Base-by-base conservation (phyloP, 2,113 vertebrate species). In the Mellivora capensis region DNA sequence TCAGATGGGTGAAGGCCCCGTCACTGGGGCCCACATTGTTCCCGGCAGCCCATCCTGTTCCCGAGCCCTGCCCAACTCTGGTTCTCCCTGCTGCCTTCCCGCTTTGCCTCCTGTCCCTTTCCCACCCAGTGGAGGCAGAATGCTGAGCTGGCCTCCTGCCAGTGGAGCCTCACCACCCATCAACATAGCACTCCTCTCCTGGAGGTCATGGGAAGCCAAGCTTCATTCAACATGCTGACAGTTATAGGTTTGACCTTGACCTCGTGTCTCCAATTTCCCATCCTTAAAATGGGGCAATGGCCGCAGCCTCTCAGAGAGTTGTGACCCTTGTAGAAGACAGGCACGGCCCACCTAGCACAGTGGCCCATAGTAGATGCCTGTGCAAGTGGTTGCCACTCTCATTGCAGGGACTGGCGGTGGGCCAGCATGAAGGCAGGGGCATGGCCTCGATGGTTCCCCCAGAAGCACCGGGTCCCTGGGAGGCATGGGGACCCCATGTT, bases 291-390 rank as follows among this genome's bases (percentile, higher is more conserved):
- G 47, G 52, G 37, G 23, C 21, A 17, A 64, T 0, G 1, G 31
- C 18, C 47, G 7, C 44, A 23, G 57, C 69, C 52, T 84, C 7
- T 39, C 64, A 37, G 59, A 42, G 31, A 37, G 1, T 3, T 12
- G 1, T n/a, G 49, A 44, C 77, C 39, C 54, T 86, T 15, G 34
- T 34, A 81, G 59, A 76, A 23, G 15, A 9, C 2, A 4, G 1
- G 20, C 27, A 17, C 37, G 57, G 57, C 77, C 39, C 37, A 17
- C 49, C 25, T 27, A 61, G 59, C 61, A 47, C 76, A 54, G 85
- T 31, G 49, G 69, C 52, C 25, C 4, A 1, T 44, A 0, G 1
- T 4, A 17, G 42, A 25, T 4, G 10, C n/a, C 44, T 1, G 23
- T n/a, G 27, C 3, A 71, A 27, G 39, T 5, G n/a, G 8, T 29